Evolutionary conservation across 2,888 invertebrate species (phyloP).

Genomic region (Ypsolopha scabrella): DNA sequence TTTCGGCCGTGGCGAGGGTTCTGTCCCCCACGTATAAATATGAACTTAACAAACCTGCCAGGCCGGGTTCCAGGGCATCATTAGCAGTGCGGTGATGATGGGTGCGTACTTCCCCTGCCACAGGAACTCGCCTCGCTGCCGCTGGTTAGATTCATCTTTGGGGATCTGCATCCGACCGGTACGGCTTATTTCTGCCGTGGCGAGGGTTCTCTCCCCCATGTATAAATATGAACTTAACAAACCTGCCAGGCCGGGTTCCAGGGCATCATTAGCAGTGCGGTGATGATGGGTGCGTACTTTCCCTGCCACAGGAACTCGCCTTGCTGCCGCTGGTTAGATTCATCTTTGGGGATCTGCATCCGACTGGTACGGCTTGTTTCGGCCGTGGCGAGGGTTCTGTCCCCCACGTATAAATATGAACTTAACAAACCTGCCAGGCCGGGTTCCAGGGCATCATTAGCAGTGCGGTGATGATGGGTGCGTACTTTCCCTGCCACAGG

Average conservation of each 20-base stretch:
- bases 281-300: conserved; percentile 23
- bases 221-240: neutral
- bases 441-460: conserved; percentile 32
- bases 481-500: conserved; percentile 36
- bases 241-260: conserved; percentile 45
- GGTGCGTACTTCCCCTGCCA: conserved; percentile 34
- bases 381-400: too few relatives aligned
- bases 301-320: conserved; percentile 36
- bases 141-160: neutral
- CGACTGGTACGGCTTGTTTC: conserved; percentile 12
- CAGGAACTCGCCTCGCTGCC: conserved; percentile 18
- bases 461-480: conserved; percentile 23
- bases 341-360: conserved; percentile 5
- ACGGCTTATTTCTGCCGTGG: too few relatives aligned
- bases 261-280: conserved; percentile 23
- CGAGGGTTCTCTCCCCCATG: too few relatives aligned
- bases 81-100: conserved; percentile 24
- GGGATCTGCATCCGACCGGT: conserved; percentile 10
- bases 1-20: too few relatives aligned
- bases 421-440: conserved; percentile 31
- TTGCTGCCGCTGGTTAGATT: neutral
- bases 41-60: conserved; percentile 26
- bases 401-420: too few relatives aligned
- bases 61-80: conserved; percentile 34
- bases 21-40: too few relatives aligned